These are phyloP conservation scores for Onchidella celtica DNA, from an alignment of 2,888 invertebrate genomes.

Conservation along the genomic window DNA sequence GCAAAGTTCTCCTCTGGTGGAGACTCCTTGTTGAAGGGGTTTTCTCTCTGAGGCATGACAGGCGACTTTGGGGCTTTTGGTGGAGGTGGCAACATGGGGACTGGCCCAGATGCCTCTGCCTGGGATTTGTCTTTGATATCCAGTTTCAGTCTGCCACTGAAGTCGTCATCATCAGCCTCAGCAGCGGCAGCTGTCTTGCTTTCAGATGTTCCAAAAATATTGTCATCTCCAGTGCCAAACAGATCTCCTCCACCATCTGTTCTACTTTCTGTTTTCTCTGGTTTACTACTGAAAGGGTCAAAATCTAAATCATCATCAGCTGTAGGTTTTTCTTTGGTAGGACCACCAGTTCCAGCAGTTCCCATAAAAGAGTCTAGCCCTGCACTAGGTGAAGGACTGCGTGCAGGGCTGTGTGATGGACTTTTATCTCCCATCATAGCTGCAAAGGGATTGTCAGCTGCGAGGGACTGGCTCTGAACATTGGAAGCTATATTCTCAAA, in stretches of 20 bases:
- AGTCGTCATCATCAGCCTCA: slow-evolving; percentile 49
- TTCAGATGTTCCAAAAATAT: background rate
- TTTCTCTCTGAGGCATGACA: slow-evolving; percentile 74
- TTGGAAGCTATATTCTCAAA: slow-evolving; percentile 58
- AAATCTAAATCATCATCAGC: slow-evolving; percentile 52
- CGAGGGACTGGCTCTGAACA: slow-evolving; percentile 25
- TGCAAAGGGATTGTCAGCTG: slow-evolving; percentile 50
- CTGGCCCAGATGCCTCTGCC: slow-evolving; percentile 52
- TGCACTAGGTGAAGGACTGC: slow-evolving; percentile 15
- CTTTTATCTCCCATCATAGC: slow-evolving; percentile 37
- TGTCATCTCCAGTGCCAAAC: background rate
- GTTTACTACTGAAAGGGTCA: slow-evolving; percentile 60
- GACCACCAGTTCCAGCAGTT: slow-evolving; percentile 34
- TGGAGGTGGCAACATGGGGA: slow-evolving; percentile 71
- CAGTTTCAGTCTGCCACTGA: slow-evolving; percentile 45
- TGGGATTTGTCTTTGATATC: slow-evolving; percentile 60
- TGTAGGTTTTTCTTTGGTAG: background rate
- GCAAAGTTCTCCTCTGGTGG: slow-evolving; percentile 78
- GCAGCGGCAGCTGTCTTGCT: slow-evolving; percentile 57
- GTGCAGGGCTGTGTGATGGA: slow-evolving; percentile 12
- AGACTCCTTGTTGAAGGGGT: slow-evolving; percentile 80
- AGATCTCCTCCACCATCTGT: background rate
- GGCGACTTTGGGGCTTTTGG: slow-evolving; percentile 70
- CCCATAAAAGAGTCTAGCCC: slow-evolving; percentile 33
- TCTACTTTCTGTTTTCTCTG: slow-evolving; percentile 10